phyloP scores from a whole-genome alignment of 2,888 invertebrate genomes.

The Euplagia quadripunctaria region DNA sequence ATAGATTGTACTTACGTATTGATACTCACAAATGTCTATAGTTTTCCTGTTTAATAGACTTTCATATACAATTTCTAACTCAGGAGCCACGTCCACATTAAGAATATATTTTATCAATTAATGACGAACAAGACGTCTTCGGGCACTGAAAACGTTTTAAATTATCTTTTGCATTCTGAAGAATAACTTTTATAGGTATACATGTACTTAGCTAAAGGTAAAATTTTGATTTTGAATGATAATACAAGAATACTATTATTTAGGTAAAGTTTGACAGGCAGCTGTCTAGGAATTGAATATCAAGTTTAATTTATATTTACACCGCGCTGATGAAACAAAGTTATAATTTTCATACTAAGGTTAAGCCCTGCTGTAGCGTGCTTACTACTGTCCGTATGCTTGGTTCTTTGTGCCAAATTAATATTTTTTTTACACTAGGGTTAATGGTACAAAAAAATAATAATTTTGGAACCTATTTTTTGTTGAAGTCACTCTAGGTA shows the following conservation, averaged over 20 bases:
- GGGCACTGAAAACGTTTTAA: not conserved
- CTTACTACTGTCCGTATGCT: not conserved
- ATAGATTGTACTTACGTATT: not conserved
- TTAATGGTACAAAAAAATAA: not conserved
- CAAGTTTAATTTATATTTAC: not conserved
- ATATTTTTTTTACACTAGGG: not conserved
- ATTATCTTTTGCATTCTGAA: not conserved
- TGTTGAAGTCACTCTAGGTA: not conserved
- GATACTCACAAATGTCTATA: slow-evolving; percentile 21
- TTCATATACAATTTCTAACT: slow-evolving; percentile 4
- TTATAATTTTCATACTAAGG: too few species aligned
- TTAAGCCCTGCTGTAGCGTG: not conserved
- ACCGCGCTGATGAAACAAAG: not conserved
- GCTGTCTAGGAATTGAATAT: not conserved
- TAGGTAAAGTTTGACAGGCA: not conserved
- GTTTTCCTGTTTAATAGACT: slow-evolving; percentile 22
- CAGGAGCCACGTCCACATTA: not conserved
- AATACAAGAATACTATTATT: not conserved
- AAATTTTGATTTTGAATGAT: not conserved
- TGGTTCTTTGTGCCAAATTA: not conserved
- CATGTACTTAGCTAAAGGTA: not conserved
- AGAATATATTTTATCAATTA: not conserved
- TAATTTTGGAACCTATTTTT: not conserved
- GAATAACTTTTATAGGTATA: not conserved
- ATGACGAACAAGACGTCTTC: not conserved